Conservation (phyloP, 2,888 invertebrate species). For the Leptinotarsa tumamoca region DNA sequence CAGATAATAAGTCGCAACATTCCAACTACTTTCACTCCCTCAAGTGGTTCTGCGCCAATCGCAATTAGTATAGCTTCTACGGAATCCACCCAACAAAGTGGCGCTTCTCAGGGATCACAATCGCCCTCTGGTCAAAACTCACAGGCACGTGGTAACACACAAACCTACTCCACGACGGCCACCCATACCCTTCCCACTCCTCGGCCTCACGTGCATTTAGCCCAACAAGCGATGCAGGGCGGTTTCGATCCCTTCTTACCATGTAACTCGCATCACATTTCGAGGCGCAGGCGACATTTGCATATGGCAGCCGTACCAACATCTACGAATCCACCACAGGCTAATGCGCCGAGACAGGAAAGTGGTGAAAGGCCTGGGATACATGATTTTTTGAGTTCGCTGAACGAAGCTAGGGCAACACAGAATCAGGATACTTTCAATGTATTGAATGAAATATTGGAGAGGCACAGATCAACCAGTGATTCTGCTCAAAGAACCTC, state of each 20-base stretch:
- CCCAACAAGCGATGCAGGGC: conserved; percentile 70
- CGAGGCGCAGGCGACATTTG: conserved; percentile 51
- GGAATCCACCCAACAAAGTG: conserved; percentile 20
- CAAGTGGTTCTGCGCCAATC: conserved; percentile 30
- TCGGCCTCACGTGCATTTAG: conserved; percentile 77
- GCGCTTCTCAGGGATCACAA: conserved; percentile 34
- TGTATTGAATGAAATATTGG: conserved; percentile 55
- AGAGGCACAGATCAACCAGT: conserved; percentile 48
- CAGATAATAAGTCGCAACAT: conserved; percentile 63
- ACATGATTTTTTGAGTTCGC: no score
- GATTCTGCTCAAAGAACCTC: conserved; percentile 32
- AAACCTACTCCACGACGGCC: conserved; percentile 78
- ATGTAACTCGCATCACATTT: conserved; percentile 79
- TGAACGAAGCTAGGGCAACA: not conserved
- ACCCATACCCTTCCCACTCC: conserved; percentile 78
- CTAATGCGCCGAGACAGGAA: conserved; percentile 7
- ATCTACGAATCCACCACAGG: not conserved
- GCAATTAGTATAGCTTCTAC: conserved; percentile 31
- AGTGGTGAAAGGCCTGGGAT: not conserved
- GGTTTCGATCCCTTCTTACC: conserved; percentile 77
- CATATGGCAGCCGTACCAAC: conserved; percentile 5
- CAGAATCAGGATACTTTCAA: conserved; percentile 47
- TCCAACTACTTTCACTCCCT: conserved; percentile 45
- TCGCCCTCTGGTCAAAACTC: conserved; percentile 63
- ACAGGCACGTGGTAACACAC: conserved; percentile 69